Evolutionary conservation across 2,888 invertebrate genomes (phyloP).

Genomic region (Pandemis heparana): DNA sequence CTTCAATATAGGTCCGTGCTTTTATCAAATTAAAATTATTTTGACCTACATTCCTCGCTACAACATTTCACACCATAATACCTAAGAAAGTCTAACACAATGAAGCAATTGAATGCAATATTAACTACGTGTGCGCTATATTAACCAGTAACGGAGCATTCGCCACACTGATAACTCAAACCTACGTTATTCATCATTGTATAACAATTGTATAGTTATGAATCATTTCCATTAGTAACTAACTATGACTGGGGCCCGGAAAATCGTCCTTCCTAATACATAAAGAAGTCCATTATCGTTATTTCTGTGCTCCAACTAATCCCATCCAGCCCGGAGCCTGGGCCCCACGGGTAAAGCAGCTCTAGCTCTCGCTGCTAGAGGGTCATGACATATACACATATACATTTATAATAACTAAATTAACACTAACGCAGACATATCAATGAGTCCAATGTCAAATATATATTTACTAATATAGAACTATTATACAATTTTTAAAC

Average conservation of each 20-base stretch:
- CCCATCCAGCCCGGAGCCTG: too few relatives aligned
- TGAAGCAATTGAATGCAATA: background rate
- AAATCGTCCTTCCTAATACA: too few relatives aligned
- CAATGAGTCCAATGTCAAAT: slow-evolving; percentile 25
- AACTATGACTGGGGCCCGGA: too few relatives aligned
- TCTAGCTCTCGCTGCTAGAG: too few relatives aligned
- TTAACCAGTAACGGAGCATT: slow-evolving; percentile 20
- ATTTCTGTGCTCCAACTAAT: too few relatives aligned
- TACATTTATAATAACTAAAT: slow-evolving; percentile 7
- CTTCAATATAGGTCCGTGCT: too few relatives aligned
- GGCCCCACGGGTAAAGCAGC: too few relatives aligned
- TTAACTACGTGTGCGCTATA: slow-evolving; percentile 16
- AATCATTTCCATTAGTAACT: background rate
- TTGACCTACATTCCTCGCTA: too few relatives aligned
- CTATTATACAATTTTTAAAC: background rate
- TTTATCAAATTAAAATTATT: too few relatives aligned
- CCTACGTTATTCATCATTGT: background rate
- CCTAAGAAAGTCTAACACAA: background rate
- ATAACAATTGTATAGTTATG: slow-evolving; percentile 11
- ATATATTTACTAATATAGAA: background rate
- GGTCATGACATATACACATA: too few relatives aligned
- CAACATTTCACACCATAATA: too few relatives aligned
- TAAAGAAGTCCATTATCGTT: too few relatives aligned
- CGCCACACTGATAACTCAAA: slow-evolving; percentile 20
- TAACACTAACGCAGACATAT: slow-evolving; percentile 36